phyloP scores from a whole-genome alignment of 2,888 invertebrate species.

The Chrysopilus asiliformis region DNA sequence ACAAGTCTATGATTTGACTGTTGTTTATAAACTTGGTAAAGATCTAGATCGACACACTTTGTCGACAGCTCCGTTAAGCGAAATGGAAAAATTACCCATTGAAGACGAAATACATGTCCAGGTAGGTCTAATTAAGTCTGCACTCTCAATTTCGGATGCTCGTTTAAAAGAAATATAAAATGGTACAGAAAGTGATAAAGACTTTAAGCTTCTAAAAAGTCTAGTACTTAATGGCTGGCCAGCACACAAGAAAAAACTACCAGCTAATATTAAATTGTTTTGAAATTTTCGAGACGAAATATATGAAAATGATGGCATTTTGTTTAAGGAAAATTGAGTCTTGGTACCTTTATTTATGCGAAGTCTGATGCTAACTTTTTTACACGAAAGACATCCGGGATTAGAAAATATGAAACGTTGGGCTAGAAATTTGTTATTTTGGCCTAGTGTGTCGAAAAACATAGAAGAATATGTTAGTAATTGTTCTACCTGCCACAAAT shows the following conservation, averaged over 20 bases:
- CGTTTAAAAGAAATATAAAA: slow-evolving; percentile 5
- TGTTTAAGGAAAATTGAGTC: slow-evolving; percentile 8
- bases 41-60: slow-evolving; percentile 21
- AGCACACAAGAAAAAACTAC: slow-evolving; percentile 3
- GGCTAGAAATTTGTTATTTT: slow-evolving; percentile 8
- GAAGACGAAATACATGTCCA: neutral
- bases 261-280: neutral
- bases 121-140: slow-evolving; percentile 4
- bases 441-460: too few relatives aligned
- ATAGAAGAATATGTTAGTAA: too few relatives aligned
- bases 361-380: slow-evolving; percentile 6
- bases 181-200: slow-evolving; percentile 3
- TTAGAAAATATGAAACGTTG: slow-evolving; percentile 7
- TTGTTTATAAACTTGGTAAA: slow-evolving; percentile 21
- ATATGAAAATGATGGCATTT: slow-evolving; percentile 10
- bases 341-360: slow-evolving; percentile 7
- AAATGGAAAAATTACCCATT: too few relatives aligned
- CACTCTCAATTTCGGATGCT: slow-evolving; percentile 4
- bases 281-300: slow-evolving; percentile 4
- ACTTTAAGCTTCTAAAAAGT: slow-evolving; percentile 6
- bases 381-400: slow-evolving; percentile 13
- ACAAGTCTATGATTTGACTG: slow-evolving; percentile 18
- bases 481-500: too few relatives aligned
- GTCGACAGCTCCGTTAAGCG: slow-evolving; percentile 16
- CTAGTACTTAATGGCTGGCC: slow-evolving; percentile 8